Evolutionary conservation across 2,888 invertebrate genomes (phyloP).

Genomic region (Piscicola geometra): DNA sequence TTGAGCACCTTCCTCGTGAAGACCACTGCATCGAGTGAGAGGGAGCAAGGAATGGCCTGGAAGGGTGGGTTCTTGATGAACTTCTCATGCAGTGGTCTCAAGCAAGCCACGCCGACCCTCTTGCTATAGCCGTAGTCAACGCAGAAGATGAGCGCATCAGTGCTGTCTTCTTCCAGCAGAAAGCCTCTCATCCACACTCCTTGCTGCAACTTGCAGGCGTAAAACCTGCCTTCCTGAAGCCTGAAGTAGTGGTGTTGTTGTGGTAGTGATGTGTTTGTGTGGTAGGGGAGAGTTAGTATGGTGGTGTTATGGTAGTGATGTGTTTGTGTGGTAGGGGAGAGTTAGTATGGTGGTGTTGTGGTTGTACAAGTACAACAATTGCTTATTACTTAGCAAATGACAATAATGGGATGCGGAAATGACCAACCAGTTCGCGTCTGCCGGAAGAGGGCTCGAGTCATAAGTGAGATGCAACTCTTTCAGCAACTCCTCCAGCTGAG

Average conservation of each 20-base stretch:
- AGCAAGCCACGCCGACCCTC: neutral
- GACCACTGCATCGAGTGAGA: neutral
- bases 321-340: too few relatives aligned
- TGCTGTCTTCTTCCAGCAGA: neutral
- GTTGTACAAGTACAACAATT: too few relatives aligned
- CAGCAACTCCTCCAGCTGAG: neutral
- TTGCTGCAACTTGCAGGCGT: neutral
- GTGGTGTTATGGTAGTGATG: too few relatives aligned
- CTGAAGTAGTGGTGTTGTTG: neutral
- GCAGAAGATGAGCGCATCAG: neutral
- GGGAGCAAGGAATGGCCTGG: constrained; percentile 1
- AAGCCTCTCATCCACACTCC: neutral
- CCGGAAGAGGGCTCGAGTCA: neutral
- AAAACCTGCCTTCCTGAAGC: neutral
- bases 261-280: too few relatives aligned
- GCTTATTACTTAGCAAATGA: too few relatives aligned
- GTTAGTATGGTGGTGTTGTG: too few relatives aligned
- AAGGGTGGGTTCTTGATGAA: neutral
- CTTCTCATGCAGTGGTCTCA: neutral
- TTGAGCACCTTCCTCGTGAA: neutral
- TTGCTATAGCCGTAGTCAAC: constrained; percentile 1
- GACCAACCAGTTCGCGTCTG: neutral
- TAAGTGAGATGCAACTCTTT: neutral
- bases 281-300: too few relatives aligned
- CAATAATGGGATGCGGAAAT: neutral